These are phyloP conservation scores for Dendrolimus kikuchii DNA, from an alignment of 1,140 invertebrate species.

Conservation along the genomic window DNA sequence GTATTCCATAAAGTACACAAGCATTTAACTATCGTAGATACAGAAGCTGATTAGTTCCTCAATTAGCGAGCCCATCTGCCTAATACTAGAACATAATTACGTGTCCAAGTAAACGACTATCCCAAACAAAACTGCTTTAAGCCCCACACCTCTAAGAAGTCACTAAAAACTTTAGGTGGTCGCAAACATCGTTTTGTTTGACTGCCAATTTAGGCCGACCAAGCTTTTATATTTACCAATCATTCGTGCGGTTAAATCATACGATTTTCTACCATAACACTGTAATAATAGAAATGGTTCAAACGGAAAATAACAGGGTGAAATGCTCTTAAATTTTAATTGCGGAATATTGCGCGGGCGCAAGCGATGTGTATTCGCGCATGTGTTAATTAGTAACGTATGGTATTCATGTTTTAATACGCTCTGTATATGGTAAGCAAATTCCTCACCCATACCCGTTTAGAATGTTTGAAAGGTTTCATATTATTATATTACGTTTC, in stretches of 20 bases:
- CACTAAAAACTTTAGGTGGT: slow-evolving; percentile 41
- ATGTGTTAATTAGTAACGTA: slow-evolving; percentile 58
- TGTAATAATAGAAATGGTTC: background rate
- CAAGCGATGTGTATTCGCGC: slow-evolving; percentile 36
- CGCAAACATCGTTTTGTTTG: slow-evolving; percentile 60
- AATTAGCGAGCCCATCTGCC: slow-evolving; percentile 24
- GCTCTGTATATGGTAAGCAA: slow-evolving; percentile 41
- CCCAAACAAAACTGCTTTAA: slow-evolving; percentile 28
- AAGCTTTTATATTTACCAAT: slow-evolving; percentile 22
- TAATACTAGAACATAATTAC: slow-evolving; percentile 39
- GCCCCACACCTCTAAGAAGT: slow-evolving; percentile 32
- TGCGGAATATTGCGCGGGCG: slow-evolving; percentile 33
- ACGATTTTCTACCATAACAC: background rate
- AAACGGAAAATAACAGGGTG: slow-evolving; percentile 6
- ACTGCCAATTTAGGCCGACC: slow-evolving; percentile 48
- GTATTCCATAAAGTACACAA: too few species aligned
- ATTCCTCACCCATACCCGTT: slow-evolving; percentile 25
- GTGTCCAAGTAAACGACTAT: slow-evolving; percentile 31
- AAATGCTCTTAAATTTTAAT: slow-evolving; percentile 43
- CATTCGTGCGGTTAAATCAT: background rate
- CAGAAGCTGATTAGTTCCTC: slow-evolving; percentile 19
- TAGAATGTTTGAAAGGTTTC: background rate
- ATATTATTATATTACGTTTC: too few species aligned
- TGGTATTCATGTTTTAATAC: slow-evolving; percentile 37
- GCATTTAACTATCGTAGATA: too few species aligned